Evolutionary conservation across 2,797 vertebrate genomes (phyloP), one percentile per base, ranked within the genome.

Genomic region (Tapirus indicus): DNA sequence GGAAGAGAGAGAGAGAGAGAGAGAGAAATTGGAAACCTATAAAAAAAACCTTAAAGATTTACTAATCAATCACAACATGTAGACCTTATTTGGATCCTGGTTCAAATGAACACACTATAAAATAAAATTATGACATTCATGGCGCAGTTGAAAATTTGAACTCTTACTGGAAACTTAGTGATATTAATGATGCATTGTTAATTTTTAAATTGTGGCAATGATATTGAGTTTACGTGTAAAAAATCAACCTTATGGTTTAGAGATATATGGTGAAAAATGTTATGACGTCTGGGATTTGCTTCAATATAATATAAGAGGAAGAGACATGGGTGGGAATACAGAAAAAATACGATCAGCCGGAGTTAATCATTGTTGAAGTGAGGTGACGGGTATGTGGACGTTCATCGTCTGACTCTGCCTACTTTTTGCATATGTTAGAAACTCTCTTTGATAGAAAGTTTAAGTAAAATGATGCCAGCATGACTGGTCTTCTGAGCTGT

Each of bases 101-200:
- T 56, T 94, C 56, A 86, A 92, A 60, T 29, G 90, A 92, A 80
- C 62, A 47, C 8, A 58, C 49, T 58, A 35, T 80, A 82, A 56
- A 93, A 86, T 47, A 84, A 92, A 95, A 90, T 72, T 49, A 90
- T 17, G 18, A 25, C 62, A 35, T 49, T 60, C 8, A 47, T 71
- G 35, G 91, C 32, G 32, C 52, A 85, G 83, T 69, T 82, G n/a
- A 80, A 87, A 77, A 85, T 85, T 84, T 94, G 62, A 86, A 78
- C 29, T 71, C 1, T 88, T 58, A 66, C 20, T 86, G 71, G 18
- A 35, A 62, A 62, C 68, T 80, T 96, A 74, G 77, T 88, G 84
- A 77, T 35, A 88, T 38, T 58, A 86, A 80, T 25, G 4, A 27
- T 41, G 82, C 94, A 83, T 41, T 66, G 7, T 52, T 95, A 72